A percentile compares a stretch with the other conserved stretches of the same genome.
Evolutionary conservation across 2,113 vertebrate species (phyloP).

Genomic region (Thunnus thynnus): DNA sequence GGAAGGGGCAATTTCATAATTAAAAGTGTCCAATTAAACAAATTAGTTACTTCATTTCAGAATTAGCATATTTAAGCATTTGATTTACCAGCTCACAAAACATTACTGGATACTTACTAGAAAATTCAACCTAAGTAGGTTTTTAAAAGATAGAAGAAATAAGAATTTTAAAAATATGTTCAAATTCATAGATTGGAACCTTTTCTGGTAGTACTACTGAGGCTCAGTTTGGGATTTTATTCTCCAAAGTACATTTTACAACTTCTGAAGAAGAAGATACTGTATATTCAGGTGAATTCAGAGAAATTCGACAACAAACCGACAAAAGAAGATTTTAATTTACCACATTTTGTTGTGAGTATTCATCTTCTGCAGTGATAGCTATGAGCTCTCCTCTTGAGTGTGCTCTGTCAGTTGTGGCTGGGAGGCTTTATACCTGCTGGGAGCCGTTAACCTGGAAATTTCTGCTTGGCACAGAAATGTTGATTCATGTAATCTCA

Average conservation of each 20-base stretch:
- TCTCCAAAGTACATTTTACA: too few relatives aligned
- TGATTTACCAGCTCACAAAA: too few relatives aligned
- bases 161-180: neutral
- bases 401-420: too few relatives aligned
- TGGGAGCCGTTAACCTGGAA: neutral
- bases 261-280: neutral
- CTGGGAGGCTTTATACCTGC: neutral
- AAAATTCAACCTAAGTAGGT: neutral
- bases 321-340: conserved; percentile 15
- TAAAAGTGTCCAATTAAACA: too few relatives aligned
- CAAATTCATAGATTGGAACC: neutral
- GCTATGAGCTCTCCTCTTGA: conserved; percentile 14
- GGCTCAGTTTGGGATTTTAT: too few relatives aligned
- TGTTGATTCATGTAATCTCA: too few relatives aligned
- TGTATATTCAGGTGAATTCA: neutral
- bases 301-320: neutral
- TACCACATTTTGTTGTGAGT: conserved; percentile 61
- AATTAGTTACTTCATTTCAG: too few relatives aligned
- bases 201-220: too few relatives aligned
- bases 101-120: too few relatives aligned
- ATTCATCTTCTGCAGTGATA: conserved; percentile 8
- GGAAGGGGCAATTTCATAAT: too few relatives aligned
- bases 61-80: too few relatives aligned
- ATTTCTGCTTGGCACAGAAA: too few relatives aligned
- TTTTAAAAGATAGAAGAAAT: neutral